Percentiles rank a stretch among this genome's conserved stretches.
phyloP scores from a whole-genome alignment of 2,888 invertebrate genomes.

The Dasysyrphus albostriatus region DNA sequence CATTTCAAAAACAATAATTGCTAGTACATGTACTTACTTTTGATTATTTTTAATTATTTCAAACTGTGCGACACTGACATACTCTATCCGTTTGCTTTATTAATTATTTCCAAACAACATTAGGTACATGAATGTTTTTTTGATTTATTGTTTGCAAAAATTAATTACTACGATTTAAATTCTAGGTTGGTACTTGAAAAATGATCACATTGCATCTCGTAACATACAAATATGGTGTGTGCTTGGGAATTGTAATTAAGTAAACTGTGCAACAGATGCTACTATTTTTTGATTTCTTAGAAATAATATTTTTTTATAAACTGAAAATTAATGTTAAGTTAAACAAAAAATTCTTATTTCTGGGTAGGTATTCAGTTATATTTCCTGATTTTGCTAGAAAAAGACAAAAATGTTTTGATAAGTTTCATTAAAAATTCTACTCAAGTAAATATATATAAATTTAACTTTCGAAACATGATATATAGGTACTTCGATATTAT shows the following conservation, averaged over 20 bases:
- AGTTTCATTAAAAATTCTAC: too few species aligned
- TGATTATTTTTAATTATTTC: too few species aligned
- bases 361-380: too few species aligned
- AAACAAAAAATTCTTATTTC: too few species aligned
- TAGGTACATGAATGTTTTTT: slow-evolving; percentile 5
- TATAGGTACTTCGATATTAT: too few species aligned
- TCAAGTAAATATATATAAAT: too few species aligned
- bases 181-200: not conserved
- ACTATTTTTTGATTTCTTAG: not conserved
- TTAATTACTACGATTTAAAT: slow-evolving; percentile 2
- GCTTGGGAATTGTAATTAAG: not conserved
- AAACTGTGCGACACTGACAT: not conserved
- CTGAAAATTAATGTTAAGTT: not conserved
- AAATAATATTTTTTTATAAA: not conserved
- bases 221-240: slow-evolving; percentile 6
- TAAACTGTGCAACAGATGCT: not conserved
- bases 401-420: too few species aligned
- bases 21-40: too few species aligned
- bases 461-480: too few species aligned
- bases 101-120: slow-evolving; percentile 7
- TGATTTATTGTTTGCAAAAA: slow-evolving; percentile 4
- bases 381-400: too few species aligned
- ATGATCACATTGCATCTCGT: slow-evolving; percentile 9
- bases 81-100: not conserved
- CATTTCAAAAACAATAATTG: too few species aligned